These are phyloP conservation scores for Mormoops blainvillei DNA, from an alignment of 2,113 vertebrate species.

Conservation along the genomic window DNA sequence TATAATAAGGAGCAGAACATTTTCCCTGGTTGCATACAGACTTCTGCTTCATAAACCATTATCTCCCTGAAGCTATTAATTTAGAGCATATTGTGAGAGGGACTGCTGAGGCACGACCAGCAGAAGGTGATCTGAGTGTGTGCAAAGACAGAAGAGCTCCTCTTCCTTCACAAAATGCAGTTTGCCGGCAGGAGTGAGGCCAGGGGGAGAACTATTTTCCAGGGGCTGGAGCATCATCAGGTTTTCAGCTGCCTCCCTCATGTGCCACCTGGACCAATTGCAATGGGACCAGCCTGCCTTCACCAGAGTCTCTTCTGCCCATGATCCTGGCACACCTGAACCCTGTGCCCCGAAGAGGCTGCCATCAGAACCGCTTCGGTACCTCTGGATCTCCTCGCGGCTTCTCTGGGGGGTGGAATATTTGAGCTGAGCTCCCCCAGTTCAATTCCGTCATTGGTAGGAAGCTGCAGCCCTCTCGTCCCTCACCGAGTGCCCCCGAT, in stretches of 20 bases:
- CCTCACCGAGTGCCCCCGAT: not conserved
- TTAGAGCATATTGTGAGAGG: constrained; percentile 65
- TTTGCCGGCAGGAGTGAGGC: not conserved
- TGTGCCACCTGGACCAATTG: not conserved
- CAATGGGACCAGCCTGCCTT: too few species aligned
- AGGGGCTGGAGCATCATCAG: not conserved
- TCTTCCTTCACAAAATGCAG: not conserved
- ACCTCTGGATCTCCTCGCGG: not conserved
- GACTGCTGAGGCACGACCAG: constrained; percentile 34
- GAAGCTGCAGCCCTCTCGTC: not conserved
- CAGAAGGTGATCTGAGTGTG: not conserved
- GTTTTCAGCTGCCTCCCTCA: not conserved
- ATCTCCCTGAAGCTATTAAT: constrained; percentile 69
- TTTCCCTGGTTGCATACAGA: constrained; percentile 59
- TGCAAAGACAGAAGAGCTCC: not conserved
- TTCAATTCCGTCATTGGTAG: not conserved
- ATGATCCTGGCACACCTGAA: rapidly evolving
- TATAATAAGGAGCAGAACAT: constrained; percentile 45
- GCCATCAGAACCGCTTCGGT: rapidly evolving
- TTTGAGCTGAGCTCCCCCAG: not conserved
- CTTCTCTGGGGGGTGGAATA: not conserved
- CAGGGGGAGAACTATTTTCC: not conserved
- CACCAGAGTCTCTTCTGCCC: rapidly evolving
- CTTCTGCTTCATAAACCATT: constrained; percentile 60
- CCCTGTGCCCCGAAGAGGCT: not conserved